phyloP scores from a whole-genome alignment of 2,888 invertebrate species.

The Hermaeophaga mercurialis region DNA sequence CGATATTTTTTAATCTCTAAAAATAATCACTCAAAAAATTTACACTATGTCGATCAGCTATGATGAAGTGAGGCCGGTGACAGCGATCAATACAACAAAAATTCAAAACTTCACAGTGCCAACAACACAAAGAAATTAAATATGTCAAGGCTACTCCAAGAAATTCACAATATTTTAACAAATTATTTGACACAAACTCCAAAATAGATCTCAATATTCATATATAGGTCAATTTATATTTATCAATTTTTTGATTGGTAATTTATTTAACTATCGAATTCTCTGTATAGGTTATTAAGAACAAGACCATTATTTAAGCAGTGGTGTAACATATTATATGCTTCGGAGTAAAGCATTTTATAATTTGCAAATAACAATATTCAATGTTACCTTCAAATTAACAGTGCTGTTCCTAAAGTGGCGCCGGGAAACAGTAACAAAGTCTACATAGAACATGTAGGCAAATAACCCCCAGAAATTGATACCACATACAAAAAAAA shows the following conservation, averaged over 20 bases:
- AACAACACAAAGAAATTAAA: conserved; percentile 16
- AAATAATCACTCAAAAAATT: conserved; percentile 23
- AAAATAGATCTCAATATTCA: not conserved
- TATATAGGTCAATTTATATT: not conserved
- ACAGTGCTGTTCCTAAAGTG: too few relatives aligned
- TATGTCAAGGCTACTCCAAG: conserved; percentile 2
- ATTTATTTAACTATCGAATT: too few relatives aligned
- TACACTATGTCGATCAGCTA: conserved; percentile 23
- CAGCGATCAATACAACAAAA: conserved; percentile 26
- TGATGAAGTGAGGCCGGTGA: conserved; percentile 25
- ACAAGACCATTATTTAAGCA: not conserved
- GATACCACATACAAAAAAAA: too few relatives aligned
- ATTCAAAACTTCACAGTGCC: conserved; percentile 20
- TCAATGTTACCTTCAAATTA: too few relatives aligned
- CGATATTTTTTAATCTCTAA: conserved; percentile 14
- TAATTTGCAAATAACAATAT: too few relatives aligned
- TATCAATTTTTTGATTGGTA: not conserved
- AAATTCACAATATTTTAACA: not conserved
- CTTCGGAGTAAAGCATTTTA: too few relatives aligned
- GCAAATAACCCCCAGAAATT: too few relatives aligned
- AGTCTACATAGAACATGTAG: too few relatives aligned
- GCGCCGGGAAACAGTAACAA: too few relatives aligned
- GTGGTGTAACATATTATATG: too few relatives aligned
- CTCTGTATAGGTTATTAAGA: not conserved
- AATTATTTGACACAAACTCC: too few relatives aligned